A percentile compares a stretch with the other conserved stretches of the same genome.
phyloP scores from a whole-genome alignment of 53 echinoderm and acorn worm species.

The Luidia sarsii region DNA sequence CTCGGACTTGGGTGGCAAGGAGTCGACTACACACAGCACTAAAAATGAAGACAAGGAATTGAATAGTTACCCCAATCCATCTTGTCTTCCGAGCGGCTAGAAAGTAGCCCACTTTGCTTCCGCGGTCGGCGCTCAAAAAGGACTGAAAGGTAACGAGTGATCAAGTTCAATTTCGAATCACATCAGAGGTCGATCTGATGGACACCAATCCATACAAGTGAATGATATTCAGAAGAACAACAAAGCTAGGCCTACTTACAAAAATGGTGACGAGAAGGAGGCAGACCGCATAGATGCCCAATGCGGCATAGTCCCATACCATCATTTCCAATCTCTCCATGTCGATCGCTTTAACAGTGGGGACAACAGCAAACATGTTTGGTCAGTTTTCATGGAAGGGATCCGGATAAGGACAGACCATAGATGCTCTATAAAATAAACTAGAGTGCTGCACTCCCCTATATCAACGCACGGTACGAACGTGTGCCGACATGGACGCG shows the following conservation, averaged over 20 bases:
- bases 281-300: slow-evolving; percentile 5
- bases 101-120: slow-evolving; percentile 34
- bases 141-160: slow-evolving; percentile 16
- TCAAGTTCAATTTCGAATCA: too few relatives aligned
- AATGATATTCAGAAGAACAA: too few relatives aligned
- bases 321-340: slow-evolving; percentile 14
- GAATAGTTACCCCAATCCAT: slow-evolving; percentile 44
- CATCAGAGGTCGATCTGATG: too few relatives aligned
- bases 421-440: neutral
- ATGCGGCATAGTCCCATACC: slow-evolving; percentile 1
- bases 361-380: neutral
- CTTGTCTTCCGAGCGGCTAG: neutral
- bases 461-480: too few relatives aligned
- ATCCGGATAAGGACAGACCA: neutral
- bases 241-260: too few relatives aligned
- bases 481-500: too few relatives aligned
- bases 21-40: too few relatives aligned
- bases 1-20: neutral
- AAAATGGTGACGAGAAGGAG: slow-evolving; percentile 12
- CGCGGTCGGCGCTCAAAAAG: neutral
- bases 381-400: too few relatives aligned
- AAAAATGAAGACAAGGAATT: too few relatives aligned
- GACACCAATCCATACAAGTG: too few relatives aligned
- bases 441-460: too few relatives aligned
- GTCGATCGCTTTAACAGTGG: neutral